Base-by-base conservation (phyloP, 2,888 invertebrate species). In the Acleris holmiana region DNA sequence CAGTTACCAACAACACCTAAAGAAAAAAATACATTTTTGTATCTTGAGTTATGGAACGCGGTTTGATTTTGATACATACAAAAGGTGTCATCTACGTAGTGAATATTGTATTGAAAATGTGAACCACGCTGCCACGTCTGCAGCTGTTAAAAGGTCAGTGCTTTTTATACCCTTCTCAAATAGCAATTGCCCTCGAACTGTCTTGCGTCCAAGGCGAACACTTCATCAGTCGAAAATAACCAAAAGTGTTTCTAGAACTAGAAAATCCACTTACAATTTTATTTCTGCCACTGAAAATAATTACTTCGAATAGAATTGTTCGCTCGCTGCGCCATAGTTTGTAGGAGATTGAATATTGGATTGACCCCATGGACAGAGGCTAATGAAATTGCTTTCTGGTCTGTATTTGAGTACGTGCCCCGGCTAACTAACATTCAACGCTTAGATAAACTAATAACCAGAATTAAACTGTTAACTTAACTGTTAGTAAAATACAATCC, bases 331-430 rank as follows among this genome's bases (percentile, higher is more conserved):
- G 18, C 55, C 25, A 23, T 56, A 56, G 35, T 35, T 35, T 35
- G 13, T 44, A 46, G 46, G 46, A 56, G 46, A 56, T 44, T 56
- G 55, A 54, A 41, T 54, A 54, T 56, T 56, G 55, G 56, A 57
- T 29, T 46, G 17, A 57, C 23, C 35, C 47, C 29, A 29, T 47
- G 47, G 19, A 57, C 46, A 23, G 41, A 21, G 54, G 55, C 56
- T 47, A 57, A 57, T 57, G 47, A 57, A 57, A 57, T 57, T 57
- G 47, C 19, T 6, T 47, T 29, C 47, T n/a, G 40, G 35, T 35
- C 35, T 35, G 35, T 13, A 35, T 13, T 29, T 35, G 35, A 35
- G 35, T 13, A 35, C 35, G 35, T 35, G 35, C 35, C 29, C 13
- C 35, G 4, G 35, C 35, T 13, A 4, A 8, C 35, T 29, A 8